phyloP scores from a whole-genome alignment of 2,797 vertebrate genomes.

The Eulemur albifrons region DNA sequence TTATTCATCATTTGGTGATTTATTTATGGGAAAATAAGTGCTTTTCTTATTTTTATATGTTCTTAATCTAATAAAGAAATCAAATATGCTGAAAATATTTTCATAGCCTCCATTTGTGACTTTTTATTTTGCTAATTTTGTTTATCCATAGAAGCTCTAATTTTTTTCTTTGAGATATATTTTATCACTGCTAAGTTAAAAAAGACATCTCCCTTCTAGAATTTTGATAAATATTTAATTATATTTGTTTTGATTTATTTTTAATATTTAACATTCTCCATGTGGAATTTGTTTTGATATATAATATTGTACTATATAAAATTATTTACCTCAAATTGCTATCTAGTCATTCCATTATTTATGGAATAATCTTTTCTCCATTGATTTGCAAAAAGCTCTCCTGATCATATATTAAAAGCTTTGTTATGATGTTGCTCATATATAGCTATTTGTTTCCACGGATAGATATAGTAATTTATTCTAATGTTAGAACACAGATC shows the following conservation, averaged over 20 bases:
- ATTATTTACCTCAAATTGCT: neutral
- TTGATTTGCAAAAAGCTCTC: neutral
- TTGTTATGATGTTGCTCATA: neutral
- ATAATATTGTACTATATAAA: neutral
- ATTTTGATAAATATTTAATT: constrained; percentile 31
- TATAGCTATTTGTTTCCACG: neutral
- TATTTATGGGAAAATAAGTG: neutral
- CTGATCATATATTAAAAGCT: neutral
- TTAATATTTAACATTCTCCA: constrained; percentile 3
- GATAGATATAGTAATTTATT: neutral
- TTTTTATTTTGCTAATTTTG: neutral
- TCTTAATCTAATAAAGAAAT: neutral
- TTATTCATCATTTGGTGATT: neutral
- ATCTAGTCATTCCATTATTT: neutral
- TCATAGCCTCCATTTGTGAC: neutral
- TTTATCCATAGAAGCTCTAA: neutral
- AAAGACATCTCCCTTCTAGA: neutral
- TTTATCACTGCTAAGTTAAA: neutral
- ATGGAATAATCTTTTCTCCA: neutral
- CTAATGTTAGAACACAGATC: neutral
- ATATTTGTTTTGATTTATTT: constrained; percentile 6
- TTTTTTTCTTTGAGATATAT: neutral
- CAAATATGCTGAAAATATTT: neutral
- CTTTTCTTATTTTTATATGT: neutral
- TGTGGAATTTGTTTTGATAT: neutral